Base-by-base conservation (phyloP, 2,797 vertebrate genomes). In the Cyprinodon diabolis region DNA sequence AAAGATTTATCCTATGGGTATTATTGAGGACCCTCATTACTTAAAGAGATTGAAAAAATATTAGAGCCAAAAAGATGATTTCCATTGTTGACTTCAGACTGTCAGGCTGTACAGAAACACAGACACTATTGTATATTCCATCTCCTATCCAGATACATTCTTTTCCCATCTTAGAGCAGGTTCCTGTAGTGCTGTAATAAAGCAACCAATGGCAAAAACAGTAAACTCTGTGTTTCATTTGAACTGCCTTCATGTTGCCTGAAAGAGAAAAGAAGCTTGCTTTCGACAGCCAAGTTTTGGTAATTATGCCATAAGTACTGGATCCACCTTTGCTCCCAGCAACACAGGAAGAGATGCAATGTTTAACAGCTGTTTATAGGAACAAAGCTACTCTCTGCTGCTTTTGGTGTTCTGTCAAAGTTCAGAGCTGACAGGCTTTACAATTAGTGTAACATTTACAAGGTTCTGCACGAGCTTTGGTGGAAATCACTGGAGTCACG, bases 381-480 rank as follows among this genome's bases (percentile, higher is more conserved):
- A 67, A 76, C 76, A 83, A 83, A 76, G 72, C 85, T 87, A 78
- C 66, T 13, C 78, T 84, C 75, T 81, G 76, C 83, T 79, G 79
- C 69, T 82, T 81, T 81, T 78, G 56, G 84, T 80, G 78, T 74
- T 66, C 73, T 86, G 81, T 93, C 89, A 86, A 86, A 86, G 72
- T 58, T 71, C 81, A 78, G 91, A 66, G 82, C 81, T 89, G 89
- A 93, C 89, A 91, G 83, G 69, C 80, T 82, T 90, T 72, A 92
- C 88, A 91, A 90, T 92, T 91, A 92, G 86, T 77, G 76, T 81
- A 88, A 89, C 87, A 84, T 92, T 92, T 91, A 90, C 90, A 91
- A 85, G 86, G 88, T 84, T 88, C 89, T 83, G 87, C 86, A 76
- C 72, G 80, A 91, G 87, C 79, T 85, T 48, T 45, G 45, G 67